A percentile compares a stretch with the other conserved stretches of the same genome.
These are phyloP conservation scores for Atopsyche davidsoni DNA, from an alignment of 1,140 invertebrate species.

Conservation along the genomic window DNA sequence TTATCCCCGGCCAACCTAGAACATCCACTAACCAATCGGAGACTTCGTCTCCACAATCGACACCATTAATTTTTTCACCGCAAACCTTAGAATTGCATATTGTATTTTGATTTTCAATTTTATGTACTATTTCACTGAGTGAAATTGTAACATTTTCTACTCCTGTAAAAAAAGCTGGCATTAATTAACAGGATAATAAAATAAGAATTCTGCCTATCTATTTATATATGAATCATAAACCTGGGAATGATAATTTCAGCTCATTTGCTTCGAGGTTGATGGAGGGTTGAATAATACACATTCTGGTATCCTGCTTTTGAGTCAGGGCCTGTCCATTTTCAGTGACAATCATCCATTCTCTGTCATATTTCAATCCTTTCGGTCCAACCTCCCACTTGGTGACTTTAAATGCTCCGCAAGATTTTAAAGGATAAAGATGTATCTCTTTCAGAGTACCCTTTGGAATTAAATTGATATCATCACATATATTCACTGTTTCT, in stretches of 20 bases:
- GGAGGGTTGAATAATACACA: constrained; percentile 75
- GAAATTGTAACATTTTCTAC: constrained; percentile 46
- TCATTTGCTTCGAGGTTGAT: constrained; percentile 57
- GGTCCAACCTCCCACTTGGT: constrained; percentile 63
- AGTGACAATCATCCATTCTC: constrained; percentile 88
- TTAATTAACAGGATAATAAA: not conserved
- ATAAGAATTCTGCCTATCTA: constrained; percentile 10
- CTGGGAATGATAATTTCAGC: constrained; percentile 64
- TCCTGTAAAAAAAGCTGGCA: constrained; percentile 39
- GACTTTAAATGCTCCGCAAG: constrained; percentile 74
- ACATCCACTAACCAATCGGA: constrained; percentile 69
- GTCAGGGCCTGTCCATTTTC: constrained; percentile 72
- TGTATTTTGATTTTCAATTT: constrained; percentile 35
- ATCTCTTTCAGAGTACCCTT: constrained; percentile 52
- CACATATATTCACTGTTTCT: not conserved
- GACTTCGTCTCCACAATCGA: constrained; percentile 76
- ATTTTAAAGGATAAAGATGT: constrained; percentile 90
- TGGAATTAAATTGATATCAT: constrained; percentile 18
- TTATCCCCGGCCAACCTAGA: constrained; percentile 57
- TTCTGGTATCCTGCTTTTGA: constrained; percentile 74
- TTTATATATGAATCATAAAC: constrained; percentile 37
- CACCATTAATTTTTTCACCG: constrained; percentile 68
- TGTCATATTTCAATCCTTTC: constrained; percentile 79
- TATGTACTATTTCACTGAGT: constrained; percentile 33
- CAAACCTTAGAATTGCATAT: constrained; percentile 78